Conservation (phyloP, 2,797 vertebrate species). For the Schizopygopsis pylzovi region DNA sequence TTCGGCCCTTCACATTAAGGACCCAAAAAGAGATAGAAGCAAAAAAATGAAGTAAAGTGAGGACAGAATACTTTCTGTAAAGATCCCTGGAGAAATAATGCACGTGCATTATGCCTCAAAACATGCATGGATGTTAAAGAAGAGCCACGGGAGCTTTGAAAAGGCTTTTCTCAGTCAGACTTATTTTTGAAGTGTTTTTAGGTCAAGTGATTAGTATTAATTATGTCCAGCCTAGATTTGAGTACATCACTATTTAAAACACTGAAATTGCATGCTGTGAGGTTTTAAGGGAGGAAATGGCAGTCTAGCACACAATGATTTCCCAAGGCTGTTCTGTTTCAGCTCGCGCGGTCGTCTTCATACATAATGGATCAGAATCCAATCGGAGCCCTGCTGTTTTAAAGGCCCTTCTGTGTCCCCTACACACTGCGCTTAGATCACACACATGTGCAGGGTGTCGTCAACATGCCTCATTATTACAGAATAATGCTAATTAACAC, state of each 20-base stretch:
- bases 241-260: constrained; percentile 17
- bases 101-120: background rate
- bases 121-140: background rate
- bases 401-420: constrained; percentile 33
- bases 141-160: background rate
- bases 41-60: constrained; percentile 17
- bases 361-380: constrained; percentile 55
- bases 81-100: background rate
- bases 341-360: constrained; percentile 44
- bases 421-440: constrained; percentile 42
- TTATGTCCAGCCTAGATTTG: constrained; percentile 36
- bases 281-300: constrained; percentile 39
- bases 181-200: constrained; percentile 35
- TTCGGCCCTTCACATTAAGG: constrained; percentile 49
- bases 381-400: constrained; percentile 48
- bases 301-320: constrained; percentile 53
- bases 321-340: constrained; percentile 46
- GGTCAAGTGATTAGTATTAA: constrained; percentile 40
- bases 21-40: background rate
- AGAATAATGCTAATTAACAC: background rate
- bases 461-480: constrained; percentile 28
- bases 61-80: background rate
- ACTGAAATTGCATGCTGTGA: constrained; percentile 30
- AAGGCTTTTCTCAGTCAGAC: background rate
- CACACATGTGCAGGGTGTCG: constrained; percentile 29